Conservation (phyloP, 2,888 invertebrate genomes). For the Eledone cirrhosa region DNA sequence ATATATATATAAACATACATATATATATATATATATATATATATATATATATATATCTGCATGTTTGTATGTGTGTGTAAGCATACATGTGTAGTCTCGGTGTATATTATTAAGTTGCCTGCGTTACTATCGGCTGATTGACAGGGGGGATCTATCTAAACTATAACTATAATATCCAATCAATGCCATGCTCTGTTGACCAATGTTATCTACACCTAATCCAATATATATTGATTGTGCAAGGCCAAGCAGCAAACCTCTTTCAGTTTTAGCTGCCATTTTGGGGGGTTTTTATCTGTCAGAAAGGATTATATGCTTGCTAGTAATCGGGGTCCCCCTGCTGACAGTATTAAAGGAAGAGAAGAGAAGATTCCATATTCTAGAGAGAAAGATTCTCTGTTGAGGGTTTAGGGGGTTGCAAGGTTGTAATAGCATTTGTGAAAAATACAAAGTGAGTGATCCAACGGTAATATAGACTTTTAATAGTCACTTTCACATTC, state of each 20-base stretch:
- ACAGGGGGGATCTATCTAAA: slow-evolving; percentile 13
- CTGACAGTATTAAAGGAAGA: slow-evolving; percentile 14
- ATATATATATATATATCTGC: too few species aligned
- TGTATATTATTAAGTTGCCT: slow-evolving; percentile 19
- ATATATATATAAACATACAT: too few species aligned
- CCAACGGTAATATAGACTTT: too few species aligned
- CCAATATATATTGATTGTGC: slow-evolving; percentile 16
- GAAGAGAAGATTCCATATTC: neutral
- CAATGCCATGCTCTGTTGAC: slow-evolving; percentile 24
- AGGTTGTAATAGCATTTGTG: too few species aligned
- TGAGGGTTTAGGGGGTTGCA: too few species aligned
- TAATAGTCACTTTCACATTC: too few species aligned
- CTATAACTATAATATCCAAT: slow-evolving; percentile 15
- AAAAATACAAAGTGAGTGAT: too few species aligned
- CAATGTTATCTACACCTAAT: slow-evolving; percentile 21
- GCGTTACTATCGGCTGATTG: neutral
- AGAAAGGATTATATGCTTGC: slow-evolving; percentile 21
- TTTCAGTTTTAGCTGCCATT: neutral
- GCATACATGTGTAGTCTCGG: slow-evolving; percentile 8
- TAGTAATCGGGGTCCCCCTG: slow-evolving; percentile 10
- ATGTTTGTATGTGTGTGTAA: too few species aligned
- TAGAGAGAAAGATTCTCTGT: neutral
- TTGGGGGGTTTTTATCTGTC: slow-evolving; percentile 14
- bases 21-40: too few species aligned
- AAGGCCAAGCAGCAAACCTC: neutral